phyloP scores from a whole-genome alignment of 2,888 invertebrate species.

The Cancer borealis region DNA sequence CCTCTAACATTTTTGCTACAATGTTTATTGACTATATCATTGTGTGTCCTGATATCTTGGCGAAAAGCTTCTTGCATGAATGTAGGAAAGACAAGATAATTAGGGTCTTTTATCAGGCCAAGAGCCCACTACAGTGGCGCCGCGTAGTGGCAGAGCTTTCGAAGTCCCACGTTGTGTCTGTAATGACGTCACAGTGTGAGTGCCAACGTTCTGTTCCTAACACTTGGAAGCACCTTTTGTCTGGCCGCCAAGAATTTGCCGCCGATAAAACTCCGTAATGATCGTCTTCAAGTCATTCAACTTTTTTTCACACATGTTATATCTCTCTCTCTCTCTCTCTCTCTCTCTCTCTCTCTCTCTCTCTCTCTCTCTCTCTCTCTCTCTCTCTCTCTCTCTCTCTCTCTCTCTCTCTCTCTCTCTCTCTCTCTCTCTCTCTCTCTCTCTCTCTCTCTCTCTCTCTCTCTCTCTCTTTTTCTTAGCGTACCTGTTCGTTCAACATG shows the following conservation, averaged over 20 bases:
- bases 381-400: conserved; percentile 41
- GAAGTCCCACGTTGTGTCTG: too few relatives aligned
- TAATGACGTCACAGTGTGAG: too few relatives aligned
- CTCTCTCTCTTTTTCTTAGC: not conserved
- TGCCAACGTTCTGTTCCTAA: too few relatives aligned
- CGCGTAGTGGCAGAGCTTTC: too few relatives aligned
- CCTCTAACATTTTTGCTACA: too few relatives aligned
- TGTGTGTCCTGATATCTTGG: too few relatives aligned
- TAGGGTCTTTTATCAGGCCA: too few relatives aligned
- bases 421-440: conserved; percentile 43
- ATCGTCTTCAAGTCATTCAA: not conserved
- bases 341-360: conserved; percentile 39
- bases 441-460: not conserved
- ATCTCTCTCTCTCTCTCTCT: conserved; percentile 28
- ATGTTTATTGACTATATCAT: too few relatives aligned
- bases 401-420: conserved; percentile 46
- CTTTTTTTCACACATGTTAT: not conserved
- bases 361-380: conserved; percentile 22
- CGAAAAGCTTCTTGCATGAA: too few relatives aligned
- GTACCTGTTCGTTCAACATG: too few relatives aligned
- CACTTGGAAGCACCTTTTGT: not conserved
- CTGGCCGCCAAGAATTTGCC: not conserved
- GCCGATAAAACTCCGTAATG: not conserved
- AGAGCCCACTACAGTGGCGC: too few relatives aligned
- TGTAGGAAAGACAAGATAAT: too few relatives aligned